Conservation (phyloP, 2,888 invertebrate genomes). For the Andrena haemorrhoa region DNA sequence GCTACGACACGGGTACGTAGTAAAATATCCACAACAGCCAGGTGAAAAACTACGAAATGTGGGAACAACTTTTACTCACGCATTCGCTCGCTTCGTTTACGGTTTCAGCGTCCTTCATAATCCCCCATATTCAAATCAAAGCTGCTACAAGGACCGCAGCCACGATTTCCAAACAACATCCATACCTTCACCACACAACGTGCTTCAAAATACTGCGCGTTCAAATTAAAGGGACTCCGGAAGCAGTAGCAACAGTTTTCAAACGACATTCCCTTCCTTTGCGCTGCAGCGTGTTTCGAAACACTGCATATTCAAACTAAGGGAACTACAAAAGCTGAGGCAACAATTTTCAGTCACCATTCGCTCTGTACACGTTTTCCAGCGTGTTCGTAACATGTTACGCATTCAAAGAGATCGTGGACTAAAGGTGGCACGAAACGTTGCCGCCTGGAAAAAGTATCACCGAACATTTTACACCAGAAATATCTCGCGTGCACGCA, state of each 20-base stretch:
- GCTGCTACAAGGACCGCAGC: not conserved
- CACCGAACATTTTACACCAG: too few relatives aligned
- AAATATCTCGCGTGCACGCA: not conserved
- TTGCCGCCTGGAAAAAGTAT: too few relatives aligned
- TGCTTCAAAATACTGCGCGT: constrained; percentile 7
- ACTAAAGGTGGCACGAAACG: too few relatives aligned
- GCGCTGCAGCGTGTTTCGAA: constrained; percentile 6
- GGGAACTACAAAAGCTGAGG: constrained; percentile 1
- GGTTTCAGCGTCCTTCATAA: not conserved
- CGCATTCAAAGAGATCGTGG: not conserved
- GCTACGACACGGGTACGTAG: too few relatives aligned
- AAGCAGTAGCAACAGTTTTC: constrained; percentile 20
- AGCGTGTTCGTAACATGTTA: not conserved
- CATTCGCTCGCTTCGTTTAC: not conserved
- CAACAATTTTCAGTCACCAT: constrained; percentile 11
- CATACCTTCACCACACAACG: not conserved
- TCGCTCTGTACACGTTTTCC: not conserved
- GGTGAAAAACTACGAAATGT: not conserved
- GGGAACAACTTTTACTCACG: not conserved
- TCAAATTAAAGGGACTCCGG: constrained; percentile 20
- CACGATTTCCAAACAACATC: not conserved
- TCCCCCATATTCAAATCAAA: constrained; percentile 12
- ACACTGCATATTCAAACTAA: constrained; percentile 9
- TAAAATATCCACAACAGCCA: not conserved
- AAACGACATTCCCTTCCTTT: constrained; percentile 7